Conservation (phyloP, 2,797 vertebrate genomes). For the Anguilla anguilla region DNA sequence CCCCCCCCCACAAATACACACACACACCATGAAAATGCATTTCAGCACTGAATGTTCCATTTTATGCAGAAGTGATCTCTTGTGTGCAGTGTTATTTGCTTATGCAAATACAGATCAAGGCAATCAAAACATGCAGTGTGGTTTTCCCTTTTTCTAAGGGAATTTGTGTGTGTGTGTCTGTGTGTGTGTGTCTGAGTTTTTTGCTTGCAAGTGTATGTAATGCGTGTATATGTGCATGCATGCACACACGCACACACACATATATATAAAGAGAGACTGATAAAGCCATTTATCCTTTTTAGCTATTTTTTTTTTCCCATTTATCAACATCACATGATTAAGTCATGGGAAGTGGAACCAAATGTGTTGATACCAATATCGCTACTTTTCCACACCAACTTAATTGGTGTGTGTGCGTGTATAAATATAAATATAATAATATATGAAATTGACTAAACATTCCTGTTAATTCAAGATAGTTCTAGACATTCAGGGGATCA, state of each 20-base stretch:
- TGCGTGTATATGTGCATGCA: neutral
- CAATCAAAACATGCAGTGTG: constrained; percentile 50
- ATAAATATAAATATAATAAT: too few relatives aligned
- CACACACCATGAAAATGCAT: neutral
- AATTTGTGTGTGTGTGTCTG: neutral
- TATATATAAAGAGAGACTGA: neutral
- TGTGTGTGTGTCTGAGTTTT: neutral
- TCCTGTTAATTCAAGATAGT: too few relatives aligned
- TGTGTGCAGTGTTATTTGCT: constrained; percentile 53
- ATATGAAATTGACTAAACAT: too few relatives aligned
- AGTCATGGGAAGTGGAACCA: neutral
- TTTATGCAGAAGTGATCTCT: constrained; percentile 50
- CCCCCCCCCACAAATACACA: neutral
- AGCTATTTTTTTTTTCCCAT: neutral
- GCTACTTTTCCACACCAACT: neutral
- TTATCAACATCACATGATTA: neutral
- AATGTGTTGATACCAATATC: neutral
- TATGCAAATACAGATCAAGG: constrained; percentile 60
- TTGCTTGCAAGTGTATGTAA: neutral
- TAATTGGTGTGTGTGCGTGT: too few relatives aligned
- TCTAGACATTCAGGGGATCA: too few relatives aligned
- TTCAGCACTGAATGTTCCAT: constrained; percentile 26
- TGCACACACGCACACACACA: neutral
- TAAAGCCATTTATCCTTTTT: neutral
- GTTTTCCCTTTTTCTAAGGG: neutral